Conservation (phyloP, 1,140 invertebrate species). For the Forficula auricularia region DNA sequence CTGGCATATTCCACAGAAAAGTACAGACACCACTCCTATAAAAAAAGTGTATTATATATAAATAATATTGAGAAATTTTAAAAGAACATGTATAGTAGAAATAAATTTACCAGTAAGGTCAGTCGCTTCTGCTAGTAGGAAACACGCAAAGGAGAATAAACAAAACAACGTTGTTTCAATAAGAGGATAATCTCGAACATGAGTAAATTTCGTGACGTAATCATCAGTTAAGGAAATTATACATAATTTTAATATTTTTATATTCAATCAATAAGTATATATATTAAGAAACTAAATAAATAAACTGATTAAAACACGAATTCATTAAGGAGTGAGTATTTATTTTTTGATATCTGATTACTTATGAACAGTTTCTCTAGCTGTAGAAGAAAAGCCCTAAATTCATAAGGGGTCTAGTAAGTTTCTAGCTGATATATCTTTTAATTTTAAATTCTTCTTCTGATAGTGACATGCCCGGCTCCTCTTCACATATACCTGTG, state of each 20-base stretch:
- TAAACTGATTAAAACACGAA: slow-evolving; percentile 7
- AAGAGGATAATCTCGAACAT: slow-evolving; percentile 84
- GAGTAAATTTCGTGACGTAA: slow-evolving; percentile 87
- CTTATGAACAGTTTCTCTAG: too few relatives aligned
- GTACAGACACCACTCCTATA: slow-evolving; percentile 77
- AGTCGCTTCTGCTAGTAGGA: slow-evolving; percentile 86
- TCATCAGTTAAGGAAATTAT: slow-evolving; percentile 24
- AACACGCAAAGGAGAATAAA: slow-evolving; percentile 94
- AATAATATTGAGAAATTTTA: background rate
- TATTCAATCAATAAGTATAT: too few relatives aligned
- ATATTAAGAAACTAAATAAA: too few relatives aligned
- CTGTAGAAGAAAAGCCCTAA: too few relatives aligned
- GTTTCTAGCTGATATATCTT: too few relatives aligned
- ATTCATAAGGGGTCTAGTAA: too few relatives aligned
- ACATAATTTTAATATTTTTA: slow-evolving; percentile 6
- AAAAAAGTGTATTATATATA: too few relatives aligned
- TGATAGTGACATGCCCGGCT: too few relatives aligned
- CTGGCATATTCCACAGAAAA: slow-evolving; percentile 98
- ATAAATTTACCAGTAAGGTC: slow-evolving; percentile 67
- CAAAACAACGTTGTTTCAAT: slow-evolving; percentile 92
- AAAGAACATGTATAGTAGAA: background rate
- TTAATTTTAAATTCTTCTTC: too few relatives aligned
- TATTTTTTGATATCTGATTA: too few relatives aligned
- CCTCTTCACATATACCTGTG: too few relatives aligned
- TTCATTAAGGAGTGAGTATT: slow-evolving; percentile 14